Evolutionary conservation across 2,888 invertebrate species (phyloP).

Genomic region (Orchestes rusci): DNA sequence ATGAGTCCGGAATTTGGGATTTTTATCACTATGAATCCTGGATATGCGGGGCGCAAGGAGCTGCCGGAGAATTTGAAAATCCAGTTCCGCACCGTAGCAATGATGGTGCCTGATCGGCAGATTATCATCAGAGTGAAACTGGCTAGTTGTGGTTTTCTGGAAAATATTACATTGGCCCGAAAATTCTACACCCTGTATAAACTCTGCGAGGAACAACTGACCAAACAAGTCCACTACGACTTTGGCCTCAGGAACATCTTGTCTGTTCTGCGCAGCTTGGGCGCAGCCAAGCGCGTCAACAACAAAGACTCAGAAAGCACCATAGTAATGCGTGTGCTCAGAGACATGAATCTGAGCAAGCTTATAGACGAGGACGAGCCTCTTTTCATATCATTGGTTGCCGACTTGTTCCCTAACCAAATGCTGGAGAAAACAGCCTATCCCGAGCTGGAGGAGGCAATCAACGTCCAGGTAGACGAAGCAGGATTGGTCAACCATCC

Average conservation of each 20-base stretch:
- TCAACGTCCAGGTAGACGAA: constrained; percentile 73
- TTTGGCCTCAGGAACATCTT: constrained; percentile 93
- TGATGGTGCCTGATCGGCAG: constrained; percentile 98
- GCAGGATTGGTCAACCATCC: constrained; percentile 81
- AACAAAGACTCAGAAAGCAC: constrained; percentile 90
- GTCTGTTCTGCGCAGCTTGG: constrained; percentile 86
- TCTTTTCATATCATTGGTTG: constrained; percentile 90
- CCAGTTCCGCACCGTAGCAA: constrained; percentile 94
- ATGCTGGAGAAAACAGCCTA: constrained; percentile 86
- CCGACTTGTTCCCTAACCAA: constrained; percentile 94
- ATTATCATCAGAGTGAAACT: constrained; percentile 95
- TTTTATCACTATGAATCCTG: constrained; percentile 98
- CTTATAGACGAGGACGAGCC: constrained; percentile 97
- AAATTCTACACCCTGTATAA: constrained; percentile 97
- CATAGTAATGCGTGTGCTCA: constrained; percentile 92
- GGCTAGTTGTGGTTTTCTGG: constrained; percentile 91
- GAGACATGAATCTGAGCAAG: constrained; percentile 97
- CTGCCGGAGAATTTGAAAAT: constrained; percentile 95
- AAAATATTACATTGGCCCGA: constrained; percentile 88
- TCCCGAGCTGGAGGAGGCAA: constrained; percentile 81
- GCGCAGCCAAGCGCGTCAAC: constrained; percentile 86
- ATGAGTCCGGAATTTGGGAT: constrained; percentile 96
- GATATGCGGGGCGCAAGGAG: constrained; percentile 94
- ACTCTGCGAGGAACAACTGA: constrained; percentile 93
- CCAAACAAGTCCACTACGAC: constrained; percentile 97